Percentiles rank a stretch among this genome's conserved stretches.
Evolutionary conservation across 92 coral and sea anemone species (phyloP).

Genomic region (Siderastrea siderea): DNA sequence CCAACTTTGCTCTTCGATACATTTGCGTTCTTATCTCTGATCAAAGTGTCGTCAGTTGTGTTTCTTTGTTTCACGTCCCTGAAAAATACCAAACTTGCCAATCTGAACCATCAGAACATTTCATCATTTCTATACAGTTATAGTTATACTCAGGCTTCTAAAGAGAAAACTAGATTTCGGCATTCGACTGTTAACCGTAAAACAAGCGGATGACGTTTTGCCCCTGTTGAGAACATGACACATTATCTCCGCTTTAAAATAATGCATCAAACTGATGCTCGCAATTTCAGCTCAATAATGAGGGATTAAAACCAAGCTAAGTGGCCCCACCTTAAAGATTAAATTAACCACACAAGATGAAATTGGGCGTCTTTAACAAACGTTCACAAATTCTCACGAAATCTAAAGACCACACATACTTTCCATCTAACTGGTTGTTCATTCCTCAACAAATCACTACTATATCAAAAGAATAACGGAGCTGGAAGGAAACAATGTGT

Average conservation of each 20-base stretch:
- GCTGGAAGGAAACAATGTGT: neutral
- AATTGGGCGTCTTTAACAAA: slow-evolving; percentile 25
- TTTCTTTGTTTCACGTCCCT: no score
- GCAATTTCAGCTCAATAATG: neutral
- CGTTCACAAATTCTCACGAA: slow-evolving; percentile 27
- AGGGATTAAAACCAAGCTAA: slow-evolving; percentile 20
- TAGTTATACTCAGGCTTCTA: no score
- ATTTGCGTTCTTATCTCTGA: no score
- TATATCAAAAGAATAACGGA: neutral
- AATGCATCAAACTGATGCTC: neutral
- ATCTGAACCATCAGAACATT: no score
- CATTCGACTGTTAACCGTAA: no score
- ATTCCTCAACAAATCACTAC: neutral
- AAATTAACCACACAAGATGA: neutral
- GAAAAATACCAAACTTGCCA: no score
- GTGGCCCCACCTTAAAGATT: slow-evolving; percentile 13
- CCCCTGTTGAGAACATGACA: neutral
- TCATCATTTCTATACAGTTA: no score
- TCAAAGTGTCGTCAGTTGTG: no score
- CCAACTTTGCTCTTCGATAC: no score
- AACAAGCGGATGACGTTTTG: neutral
- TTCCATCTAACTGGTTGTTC: neutral
- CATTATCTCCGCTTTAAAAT: neutral
- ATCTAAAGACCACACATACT: slow-evolving; percentile 30
- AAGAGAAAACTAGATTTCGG: no score